Percentiles rank a stretch among this genome's conserved stretches.
Evolutionary conservation across 2,888 invertebrate species (phyloP).

Genomic region (Branchellion lobata): DNA sequence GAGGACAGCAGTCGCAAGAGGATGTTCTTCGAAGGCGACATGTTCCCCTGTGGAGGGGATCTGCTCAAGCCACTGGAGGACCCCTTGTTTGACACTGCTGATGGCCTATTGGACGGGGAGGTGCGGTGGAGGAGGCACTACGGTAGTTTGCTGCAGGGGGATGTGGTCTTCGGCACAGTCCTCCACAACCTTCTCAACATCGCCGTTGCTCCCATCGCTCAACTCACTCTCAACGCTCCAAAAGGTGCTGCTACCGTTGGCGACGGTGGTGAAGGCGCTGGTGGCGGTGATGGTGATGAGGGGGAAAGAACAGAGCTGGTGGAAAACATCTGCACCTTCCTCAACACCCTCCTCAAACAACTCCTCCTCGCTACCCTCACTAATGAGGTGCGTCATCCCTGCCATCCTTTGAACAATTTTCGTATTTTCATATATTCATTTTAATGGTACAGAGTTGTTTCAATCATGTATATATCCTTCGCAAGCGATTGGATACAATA

Average conservation of each 20-base stretch:
- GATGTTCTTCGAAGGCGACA: no score
- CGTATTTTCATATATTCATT: no score
- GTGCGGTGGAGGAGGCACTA: no score
- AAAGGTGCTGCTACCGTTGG: no score
- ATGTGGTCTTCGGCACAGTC: constrained; percentile 74
- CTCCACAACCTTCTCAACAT: constrained; percentile 79
- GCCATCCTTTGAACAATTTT: no score
- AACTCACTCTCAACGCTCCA: constrained; percentile 53
- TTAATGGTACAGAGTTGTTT: not conserved
- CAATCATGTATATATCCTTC: not conserved
- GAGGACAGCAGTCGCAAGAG: no score
- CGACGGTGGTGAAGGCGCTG: no score
- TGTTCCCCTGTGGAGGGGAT: no score
- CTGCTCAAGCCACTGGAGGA: no score
- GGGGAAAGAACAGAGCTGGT: constrained; percentile 64
- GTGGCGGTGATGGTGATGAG: constrained; percentile 51
- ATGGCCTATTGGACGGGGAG: no score
- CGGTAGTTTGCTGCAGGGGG: not conserved
- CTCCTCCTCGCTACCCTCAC: constrained; percentile 74
- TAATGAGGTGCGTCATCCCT: constrained; percentile 66
- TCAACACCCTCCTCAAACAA: constrained; percentile 83
- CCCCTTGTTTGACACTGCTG: no score
- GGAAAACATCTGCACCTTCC: constrained; percentile 64
- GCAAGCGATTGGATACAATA: no score
- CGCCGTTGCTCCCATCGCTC: constrained; percentile 75